Base-by-base conservation (phyloP, 2,797 vertebrate genomes). In the Perodicticus potto region DNA sequence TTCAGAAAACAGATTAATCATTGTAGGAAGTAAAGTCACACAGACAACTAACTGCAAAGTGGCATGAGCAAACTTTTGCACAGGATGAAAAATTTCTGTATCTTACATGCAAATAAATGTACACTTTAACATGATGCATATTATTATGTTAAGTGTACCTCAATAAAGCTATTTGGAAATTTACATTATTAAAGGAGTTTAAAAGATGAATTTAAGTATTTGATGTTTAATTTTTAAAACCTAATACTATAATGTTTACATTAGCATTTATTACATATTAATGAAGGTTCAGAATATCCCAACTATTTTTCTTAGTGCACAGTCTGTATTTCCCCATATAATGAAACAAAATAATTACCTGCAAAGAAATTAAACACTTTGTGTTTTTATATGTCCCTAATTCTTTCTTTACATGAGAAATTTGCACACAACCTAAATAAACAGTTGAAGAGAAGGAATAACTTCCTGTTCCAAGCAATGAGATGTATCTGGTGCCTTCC, bases 281-380 rank as follows among this genome's bases (percentile, higher is more conserved):
- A 85, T 55, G 29, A 94, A 90, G 43, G 5, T 72, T 72, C 63
- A 40, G 2, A 72, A 61, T 29, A 61, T 43, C 86, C 76, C n/a
- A 85, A 45, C 27, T 57, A n/a, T 61, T 78, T 94, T 77, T 34
- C 49, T 70, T 59, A 78, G 27, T 53, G 29, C 22, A 78, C 78
- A 40, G 77, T 29, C 73, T 72, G 4, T 72, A 53, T 85, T 78
- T 90, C 53, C 87, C 16, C 32, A 53, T n/a, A 85, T 70, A 70
- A 76, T 89, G 72, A 94, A 70, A 89, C 16, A 89, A 90, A 90
- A 86, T n/a, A 70, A 53, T 53, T 70, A 53, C 29, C n/a, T 63
- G 55, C 43, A 70, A 55, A 90, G 53, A 85, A 63, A 70, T 90
- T 61, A 85, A 85, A 85, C 34, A 78, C 29, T 4, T 72, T 63